A percentile compares a stretch with the other conserved stretches of the same genome.
Conservation (phyloP, 2,113 vertebrate genomes). For the Columbina picui region DNA sequence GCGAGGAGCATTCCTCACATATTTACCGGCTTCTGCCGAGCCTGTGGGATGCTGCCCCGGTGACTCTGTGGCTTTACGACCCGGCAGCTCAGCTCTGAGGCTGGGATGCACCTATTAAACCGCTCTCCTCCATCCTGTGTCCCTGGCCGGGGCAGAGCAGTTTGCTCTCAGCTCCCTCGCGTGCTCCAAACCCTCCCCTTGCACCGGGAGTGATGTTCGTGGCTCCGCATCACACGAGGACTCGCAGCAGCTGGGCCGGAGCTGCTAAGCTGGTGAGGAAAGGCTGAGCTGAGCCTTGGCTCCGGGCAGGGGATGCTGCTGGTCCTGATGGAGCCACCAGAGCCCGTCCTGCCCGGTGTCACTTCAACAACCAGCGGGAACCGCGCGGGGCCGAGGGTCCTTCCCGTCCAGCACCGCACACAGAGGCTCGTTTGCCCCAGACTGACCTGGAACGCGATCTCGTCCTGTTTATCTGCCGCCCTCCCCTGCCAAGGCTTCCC, state of each 20-base stretch:
- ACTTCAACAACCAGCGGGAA: accelerated
- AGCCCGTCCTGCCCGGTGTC: too few relatives aligned
- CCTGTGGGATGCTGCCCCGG: neutral
- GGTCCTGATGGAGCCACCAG: accelerated
- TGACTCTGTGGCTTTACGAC: neutral
- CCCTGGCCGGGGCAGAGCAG: accelerated
- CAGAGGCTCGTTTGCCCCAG: neutral
- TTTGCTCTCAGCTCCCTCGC: accelerated
- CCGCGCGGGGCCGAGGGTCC: accelerated
- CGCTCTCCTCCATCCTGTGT: accelerated
- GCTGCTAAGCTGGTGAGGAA: accelerated
- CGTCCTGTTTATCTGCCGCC: neutral
- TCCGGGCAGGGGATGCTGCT: neutral
- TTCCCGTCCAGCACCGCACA: accelerated
- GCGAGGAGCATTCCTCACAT: conserved; percentile 47
- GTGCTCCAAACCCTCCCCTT: accelerated
- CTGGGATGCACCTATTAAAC: accelerated
- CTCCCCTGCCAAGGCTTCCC: conserved; percentile 9
- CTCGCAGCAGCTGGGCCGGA: accelerated
- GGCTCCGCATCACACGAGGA: accelerated
- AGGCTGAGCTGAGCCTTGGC: neutral
- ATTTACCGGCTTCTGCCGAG: neutral
- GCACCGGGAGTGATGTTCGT: accelerated
- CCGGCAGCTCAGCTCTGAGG: neutral
- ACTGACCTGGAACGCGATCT: conserved; percentile 17